A percentile compares a stretch with the other conserved stretches of the same genome.
phyloP scores from a whole-genome alignment of 2,888 invertebrate species.

The Cinara cedri region DNA sequence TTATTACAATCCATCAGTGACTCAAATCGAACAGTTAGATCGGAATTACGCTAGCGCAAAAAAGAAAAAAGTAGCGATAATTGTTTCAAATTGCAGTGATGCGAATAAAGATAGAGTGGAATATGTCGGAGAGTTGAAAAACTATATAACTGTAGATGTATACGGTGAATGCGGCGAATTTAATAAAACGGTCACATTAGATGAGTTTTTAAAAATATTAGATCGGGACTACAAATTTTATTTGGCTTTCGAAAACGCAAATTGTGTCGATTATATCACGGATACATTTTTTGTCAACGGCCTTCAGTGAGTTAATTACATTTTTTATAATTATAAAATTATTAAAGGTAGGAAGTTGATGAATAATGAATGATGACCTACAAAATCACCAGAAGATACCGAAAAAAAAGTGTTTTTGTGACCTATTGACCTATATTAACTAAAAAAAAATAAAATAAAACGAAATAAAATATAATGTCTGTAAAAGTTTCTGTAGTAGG shows the following conservation, averaged over 20 bases:
- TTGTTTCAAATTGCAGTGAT: conserved; percentile 96
- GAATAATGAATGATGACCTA: too few species aligned
- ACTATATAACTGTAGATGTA: conserved; percentile 87
- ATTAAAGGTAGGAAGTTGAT: too few species aligned
- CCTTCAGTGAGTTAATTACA: conserved; percentile 78
- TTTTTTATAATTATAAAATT: too few species aligned
- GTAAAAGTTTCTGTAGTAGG: too few species aligned
- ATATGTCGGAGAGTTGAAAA: conserved; percentile 83
- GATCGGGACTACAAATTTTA: conserved; percentile 95
- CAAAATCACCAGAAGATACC: too few species aligned
- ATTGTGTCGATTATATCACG: conserved; percentile 93
- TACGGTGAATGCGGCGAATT: conserved; percentile 88
- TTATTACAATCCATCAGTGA: conserved; percentile 77
- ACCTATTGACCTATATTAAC: too few species aligned
- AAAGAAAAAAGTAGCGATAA: conserved; percentile 95
- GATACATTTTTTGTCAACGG: conserved; percentile 97
- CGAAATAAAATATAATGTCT: too few species aligned
- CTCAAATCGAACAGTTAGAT: conserved; percentile 69
- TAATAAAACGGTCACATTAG: conserved; percentile 69
- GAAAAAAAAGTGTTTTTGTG: too few species aligned
- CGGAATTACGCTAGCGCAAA: conserved; percentile 86
- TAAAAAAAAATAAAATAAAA: too few species aligned
- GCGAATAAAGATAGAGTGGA: conserved; percentile 87
- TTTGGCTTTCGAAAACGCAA: conserved; percentile 95
- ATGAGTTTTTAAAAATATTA: conserved; percentile 87